Percentiles rank a stretch among this genome's conserved stretches.
Conservation (phyloP, 1,140 invertebrate genomes). For the Pseudomyrmex cubaensis region DNA sequence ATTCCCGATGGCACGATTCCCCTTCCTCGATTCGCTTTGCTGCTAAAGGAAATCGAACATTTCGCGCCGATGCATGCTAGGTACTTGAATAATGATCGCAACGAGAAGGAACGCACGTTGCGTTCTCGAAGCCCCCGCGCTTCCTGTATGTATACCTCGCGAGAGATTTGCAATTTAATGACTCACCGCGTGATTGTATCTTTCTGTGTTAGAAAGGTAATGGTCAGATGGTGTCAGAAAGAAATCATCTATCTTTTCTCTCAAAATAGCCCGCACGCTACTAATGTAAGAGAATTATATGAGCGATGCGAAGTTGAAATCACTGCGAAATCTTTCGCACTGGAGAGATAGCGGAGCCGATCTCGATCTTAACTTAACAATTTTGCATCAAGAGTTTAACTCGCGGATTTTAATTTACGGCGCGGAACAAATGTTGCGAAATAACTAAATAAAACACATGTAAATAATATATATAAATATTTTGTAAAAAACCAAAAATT, state of each 20-base stretch:
- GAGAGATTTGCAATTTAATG: slow-evolving; percentile 54
- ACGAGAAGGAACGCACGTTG: slow-evolving; percentile 1
- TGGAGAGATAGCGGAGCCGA: neutral
- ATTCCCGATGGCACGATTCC: slow-evolving; percentile 56
- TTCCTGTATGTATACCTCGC: slow-evolving; percentile 18
- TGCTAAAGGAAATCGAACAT: slow-evolving; percentile 6
- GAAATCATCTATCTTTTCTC: slow-evolving; percentile 48
- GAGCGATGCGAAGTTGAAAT: slow-evolving; percentile 30
- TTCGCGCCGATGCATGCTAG: slow-evolving; percentile 13
- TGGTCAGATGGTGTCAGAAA: slow-evolving; percentile 47
- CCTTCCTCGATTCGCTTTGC: neutral
- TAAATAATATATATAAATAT: too few relatives aligned
- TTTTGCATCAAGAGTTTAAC: neutral
- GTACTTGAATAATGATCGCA: slow-evolving; percentile 25
- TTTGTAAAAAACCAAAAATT: neutral
- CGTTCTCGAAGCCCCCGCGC: neutral
- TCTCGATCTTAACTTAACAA: neutral
- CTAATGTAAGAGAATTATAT: slow-evolving; percentile 6
- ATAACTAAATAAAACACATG: too few relatives aligned
- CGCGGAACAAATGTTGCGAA: too few relatives aligned
- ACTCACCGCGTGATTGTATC: slow-evolving; percentile 51
- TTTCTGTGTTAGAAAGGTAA: slow-evolving; percentile 30
- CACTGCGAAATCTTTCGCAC: slow-evolving; percentile 5
- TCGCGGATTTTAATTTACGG: too few relatives aligned
- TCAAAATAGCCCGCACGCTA: slow-evolving; percentile 21